Conservation (phyloP, 2,113 vertebrate species). For the Albula glossodonta region DNA sequence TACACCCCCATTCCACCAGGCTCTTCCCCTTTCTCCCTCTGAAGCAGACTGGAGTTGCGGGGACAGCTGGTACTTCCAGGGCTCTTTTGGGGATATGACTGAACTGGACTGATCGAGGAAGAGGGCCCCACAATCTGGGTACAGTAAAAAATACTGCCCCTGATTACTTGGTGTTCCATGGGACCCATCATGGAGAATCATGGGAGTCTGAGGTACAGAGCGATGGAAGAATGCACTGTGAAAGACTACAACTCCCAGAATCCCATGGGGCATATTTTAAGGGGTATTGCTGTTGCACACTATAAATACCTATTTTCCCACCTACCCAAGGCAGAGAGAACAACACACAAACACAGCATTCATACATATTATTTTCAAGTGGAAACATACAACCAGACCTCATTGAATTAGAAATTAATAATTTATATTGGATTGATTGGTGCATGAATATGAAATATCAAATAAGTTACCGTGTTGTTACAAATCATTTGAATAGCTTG, state of each 20-base stretch:
- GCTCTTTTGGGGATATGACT: neutral
- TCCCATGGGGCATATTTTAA: conserved; percentile 33
- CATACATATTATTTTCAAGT: neutral
- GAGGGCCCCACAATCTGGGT: neutral
- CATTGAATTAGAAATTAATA: neutral
- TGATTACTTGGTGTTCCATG: neutral
- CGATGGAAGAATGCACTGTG: conserved; percentile 24
- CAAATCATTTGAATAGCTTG: neutral
- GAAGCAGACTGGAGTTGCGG: neutral
- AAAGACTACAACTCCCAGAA: conserved; percentile 39
- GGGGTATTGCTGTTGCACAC: conserved; percentile 5
- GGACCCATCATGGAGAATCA: neutral
- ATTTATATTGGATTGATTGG: neutral
- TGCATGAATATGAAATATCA: conserved; percentile 5
- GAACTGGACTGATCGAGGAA: neutral
- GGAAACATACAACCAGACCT: neutral
- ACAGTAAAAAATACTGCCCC: neutral
- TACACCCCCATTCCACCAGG: neutral
- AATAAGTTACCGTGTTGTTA: neutral
- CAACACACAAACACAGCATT: neutral
- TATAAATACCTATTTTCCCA: neutral
- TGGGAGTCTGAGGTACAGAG: neutral
- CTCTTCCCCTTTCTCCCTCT: neutral
- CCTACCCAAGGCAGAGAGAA: conserved; percentile 11
- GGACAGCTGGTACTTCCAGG: too few relatives aligned